Evolutionary conservation across 2,888 invertebrate species (phyloP).

Genomic region (Protonemura montana): DNA sequence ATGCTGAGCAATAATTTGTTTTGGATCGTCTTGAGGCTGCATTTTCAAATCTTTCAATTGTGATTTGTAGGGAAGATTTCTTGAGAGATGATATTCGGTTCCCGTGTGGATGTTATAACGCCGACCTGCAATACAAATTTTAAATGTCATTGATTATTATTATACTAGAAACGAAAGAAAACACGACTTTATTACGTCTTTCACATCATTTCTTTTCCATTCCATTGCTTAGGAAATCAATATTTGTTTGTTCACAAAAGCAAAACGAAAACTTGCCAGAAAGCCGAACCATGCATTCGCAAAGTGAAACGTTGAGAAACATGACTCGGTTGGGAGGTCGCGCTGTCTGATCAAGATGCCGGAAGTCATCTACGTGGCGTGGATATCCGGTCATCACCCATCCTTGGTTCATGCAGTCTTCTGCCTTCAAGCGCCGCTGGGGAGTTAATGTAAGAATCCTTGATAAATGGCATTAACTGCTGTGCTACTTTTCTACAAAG

Average conservation of each 20-base stretch:
- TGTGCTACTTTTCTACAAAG: no score
- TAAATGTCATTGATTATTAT: not conserved
- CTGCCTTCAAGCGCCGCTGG: not conserved
- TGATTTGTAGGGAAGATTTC: not conserved
- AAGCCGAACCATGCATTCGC: conserved; percentile 14
- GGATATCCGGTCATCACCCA: conserved; percentile 72
- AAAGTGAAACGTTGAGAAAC: conserved; percentile 18
- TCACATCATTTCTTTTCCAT: no score
- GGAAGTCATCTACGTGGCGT: conserved; percentile 65
- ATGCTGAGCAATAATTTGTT: not conserved
- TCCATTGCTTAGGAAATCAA: no score
- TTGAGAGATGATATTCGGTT: conserved; percentile 18
- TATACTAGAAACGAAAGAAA: not conserved
- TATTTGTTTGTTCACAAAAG: not conserved
- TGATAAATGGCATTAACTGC: no score
- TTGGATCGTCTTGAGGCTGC: conserved; percentile 20
- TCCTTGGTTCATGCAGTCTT: conserved; percentile 57
- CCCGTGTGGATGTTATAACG: conserved; percentile 38
- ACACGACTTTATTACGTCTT: no score
- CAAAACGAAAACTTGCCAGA: not conserved
- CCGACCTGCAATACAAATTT: not conserved
- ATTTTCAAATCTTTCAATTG: not conserved
- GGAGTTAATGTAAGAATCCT: not conserved
- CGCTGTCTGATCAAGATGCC: conserved; percentile 64
- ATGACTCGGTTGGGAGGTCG: conserved; percentile 69